Percentiles rank a stretch among this genome's conserved stretches.
phyloP scores from a whole-genome alignment of 2,113 vertebrate species.

The Irena cyanogastra region DNA sequence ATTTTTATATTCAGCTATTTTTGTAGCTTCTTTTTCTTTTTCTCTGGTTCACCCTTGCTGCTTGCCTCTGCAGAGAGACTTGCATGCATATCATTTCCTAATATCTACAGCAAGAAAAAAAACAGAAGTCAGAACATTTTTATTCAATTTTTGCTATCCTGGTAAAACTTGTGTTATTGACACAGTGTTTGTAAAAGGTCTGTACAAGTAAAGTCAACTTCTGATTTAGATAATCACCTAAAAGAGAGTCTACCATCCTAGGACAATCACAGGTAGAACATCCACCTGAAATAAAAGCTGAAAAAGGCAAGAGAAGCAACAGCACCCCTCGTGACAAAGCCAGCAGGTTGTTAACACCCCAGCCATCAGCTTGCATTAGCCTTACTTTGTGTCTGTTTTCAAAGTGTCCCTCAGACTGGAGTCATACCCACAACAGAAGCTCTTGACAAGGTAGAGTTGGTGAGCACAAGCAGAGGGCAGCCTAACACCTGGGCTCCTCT shows the following conservation, averaged over 20 bases:
- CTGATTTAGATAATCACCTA: neutral
- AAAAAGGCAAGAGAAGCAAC: neutral
- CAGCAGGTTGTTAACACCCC: neutral
- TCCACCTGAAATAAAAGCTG: neutral
- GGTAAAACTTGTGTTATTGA: neutral
- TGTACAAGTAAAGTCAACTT: no score
- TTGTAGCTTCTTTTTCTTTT: slow-evolving; percentile 83
- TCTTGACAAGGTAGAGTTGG: neutral
- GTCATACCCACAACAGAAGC: neutral
- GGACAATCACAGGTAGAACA: neutral
- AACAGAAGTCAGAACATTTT: neutral
- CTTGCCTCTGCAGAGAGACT: neutral
- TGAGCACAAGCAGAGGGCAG: neutral
- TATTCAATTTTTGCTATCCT: neutral
- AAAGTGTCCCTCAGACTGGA: neutral
- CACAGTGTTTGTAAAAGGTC: no score
- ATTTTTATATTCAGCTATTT: slow-evolving; percentile 57
- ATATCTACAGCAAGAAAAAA: slow-evolving; percentile 73
- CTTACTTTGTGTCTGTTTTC: neutral
- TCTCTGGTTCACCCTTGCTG: slow-evolving; percentile 70
- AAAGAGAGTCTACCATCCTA: fast-evolving
- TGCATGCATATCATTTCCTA: slow-evolving; percentile 66
- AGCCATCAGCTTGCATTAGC: neutral
- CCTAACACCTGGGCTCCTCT: neutral
- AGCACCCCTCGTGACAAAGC: neutral